Evolutionary conservation across 2,113 vertebrate genomes (phyloP).

Genomic region (Chiloscyllium plagiosum): DNA sequence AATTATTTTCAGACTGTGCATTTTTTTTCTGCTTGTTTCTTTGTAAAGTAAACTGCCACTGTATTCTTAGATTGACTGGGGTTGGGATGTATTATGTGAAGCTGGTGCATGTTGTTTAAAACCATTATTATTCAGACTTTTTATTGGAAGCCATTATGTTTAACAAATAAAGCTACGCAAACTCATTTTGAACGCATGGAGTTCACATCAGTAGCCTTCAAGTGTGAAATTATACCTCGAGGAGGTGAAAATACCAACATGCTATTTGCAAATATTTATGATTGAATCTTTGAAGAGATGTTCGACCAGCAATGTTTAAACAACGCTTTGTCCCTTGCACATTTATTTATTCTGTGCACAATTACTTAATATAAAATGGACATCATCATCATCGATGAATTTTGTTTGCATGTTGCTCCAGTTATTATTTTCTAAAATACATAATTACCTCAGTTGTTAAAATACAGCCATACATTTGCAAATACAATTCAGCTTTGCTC

Average conservation of each 20-base stretch:
- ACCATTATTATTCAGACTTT: constrained; percentile 24
- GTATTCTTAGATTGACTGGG: background rate
- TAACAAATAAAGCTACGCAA: constrained; percentile 35
- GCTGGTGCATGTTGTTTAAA: background rate
- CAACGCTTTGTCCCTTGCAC: constrained; percentile 36
- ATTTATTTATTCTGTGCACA: constrained; percentile 1
- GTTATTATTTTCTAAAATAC: constrained; percentile 53
- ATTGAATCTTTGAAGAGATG: constrained; percentile 32
- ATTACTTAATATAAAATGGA: constrained; percentile 22
- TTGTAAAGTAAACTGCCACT: background rate
- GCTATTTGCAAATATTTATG: constrained; percentile 31
- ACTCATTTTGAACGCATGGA: constrained; percentile 29
- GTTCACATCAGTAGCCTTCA: constrained; percentile 32
- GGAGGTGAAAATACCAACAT: constrained; percentile 24
- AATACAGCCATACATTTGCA: constrained; percentile 68
- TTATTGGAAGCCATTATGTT: constrained; percentile 22
- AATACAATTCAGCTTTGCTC: constrained; percentile 71
- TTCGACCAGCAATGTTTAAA: constrained; percentile 50
- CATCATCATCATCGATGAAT: background rate
- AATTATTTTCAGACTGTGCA: background rate
- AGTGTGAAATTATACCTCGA: constrained; percentile 30
- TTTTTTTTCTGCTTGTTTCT: constrained; percentile 6
- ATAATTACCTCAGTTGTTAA: constrained; percentile 67
- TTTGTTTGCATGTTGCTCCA: background rate
- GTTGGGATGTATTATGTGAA: background rate